A percentile compares a stretch with the other conserved stretches of the same genome.
phyloP scores from a whole-genome alignment of 2,797 vertebrate species.

The Coendou prehensilis region DNA sequence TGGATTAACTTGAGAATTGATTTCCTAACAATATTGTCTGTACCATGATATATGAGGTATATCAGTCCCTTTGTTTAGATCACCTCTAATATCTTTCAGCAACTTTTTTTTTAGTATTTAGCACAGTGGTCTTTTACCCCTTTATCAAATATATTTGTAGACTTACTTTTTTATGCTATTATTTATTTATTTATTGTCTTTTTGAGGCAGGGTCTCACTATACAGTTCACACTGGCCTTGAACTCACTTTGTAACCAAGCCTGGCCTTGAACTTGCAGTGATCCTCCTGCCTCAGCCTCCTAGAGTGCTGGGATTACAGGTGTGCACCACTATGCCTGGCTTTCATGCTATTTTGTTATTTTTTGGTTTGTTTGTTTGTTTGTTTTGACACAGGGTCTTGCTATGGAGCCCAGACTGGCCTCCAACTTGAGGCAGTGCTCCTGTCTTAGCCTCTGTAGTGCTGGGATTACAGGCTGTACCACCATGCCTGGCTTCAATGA shows the following conservation, averaged over 20 bases:
- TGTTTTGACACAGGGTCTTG: too few relatives aligned
- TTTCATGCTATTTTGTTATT: not conserved
- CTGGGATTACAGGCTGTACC: not conserved
- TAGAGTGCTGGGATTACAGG: not conserved
- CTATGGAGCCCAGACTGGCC: not conserved
- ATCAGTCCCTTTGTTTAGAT: not conserved
- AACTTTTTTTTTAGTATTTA: not conserved
- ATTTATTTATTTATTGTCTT: not conserved
- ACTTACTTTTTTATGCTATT: not conserved
- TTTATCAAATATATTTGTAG: not conserved
- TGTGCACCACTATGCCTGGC: not conserved
- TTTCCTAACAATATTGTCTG: not conserved
- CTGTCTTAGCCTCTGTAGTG: not conserved
- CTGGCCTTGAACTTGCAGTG: not conserved
- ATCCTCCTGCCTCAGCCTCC: not conserved
- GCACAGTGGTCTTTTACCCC: not conserved
- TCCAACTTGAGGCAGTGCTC: not conserved
- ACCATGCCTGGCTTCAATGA: not conserved
- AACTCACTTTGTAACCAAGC: not conserved
- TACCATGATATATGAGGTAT: not conserved
- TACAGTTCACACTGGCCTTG: not conserved
- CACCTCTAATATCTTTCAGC: not conserved
- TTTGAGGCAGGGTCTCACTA: not conserved
- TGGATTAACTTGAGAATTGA: not conserved
- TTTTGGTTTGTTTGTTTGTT: too few relatives aligned